These are phyloP conservation scores for Leptocoma aspasia DNA, from an alignment of 2,113 vertebrate species.

Conservation along the genomic window DNA sequence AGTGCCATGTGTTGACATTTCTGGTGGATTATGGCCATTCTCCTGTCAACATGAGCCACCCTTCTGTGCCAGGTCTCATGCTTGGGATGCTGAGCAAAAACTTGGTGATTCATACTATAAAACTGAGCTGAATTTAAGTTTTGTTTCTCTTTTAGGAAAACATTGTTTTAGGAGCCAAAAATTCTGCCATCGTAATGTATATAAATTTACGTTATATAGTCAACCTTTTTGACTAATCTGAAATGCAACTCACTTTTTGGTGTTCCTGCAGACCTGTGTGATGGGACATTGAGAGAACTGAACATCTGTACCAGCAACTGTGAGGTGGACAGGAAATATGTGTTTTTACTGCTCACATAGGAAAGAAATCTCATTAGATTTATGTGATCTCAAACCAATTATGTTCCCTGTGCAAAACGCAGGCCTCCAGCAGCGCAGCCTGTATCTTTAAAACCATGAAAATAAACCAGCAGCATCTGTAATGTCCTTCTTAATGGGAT, in stretches of 20 bases:
- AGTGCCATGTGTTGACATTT: not conserved
- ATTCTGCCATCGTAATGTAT: not conserved
- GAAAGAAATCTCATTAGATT: slow-evolving; percentile 21
- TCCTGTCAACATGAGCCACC: not conserved
- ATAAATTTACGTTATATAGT: not conserved
- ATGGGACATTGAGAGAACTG: not conserved
- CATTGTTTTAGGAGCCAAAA: not conserved
- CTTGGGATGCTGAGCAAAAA: not conserved
- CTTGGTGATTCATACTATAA: not conserved
- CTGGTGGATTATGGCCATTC: not conserved
- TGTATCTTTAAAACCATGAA: not conserved
- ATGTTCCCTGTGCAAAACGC: not conserved
- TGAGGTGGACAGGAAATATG: slow-evolving; percentile 6
- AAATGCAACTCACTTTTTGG: not conserved
- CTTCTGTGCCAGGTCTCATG: accelerated
- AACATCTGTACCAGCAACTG: not conserved
- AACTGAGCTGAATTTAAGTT: not conserved
- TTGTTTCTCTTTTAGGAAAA: not conserved
- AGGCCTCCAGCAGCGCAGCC: not conserved
- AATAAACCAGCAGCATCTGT: not conserved
- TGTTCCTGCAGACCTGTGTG: not conserved
- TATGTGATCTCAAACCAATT: not conserved
- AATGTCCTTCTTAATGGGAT: not conserved
- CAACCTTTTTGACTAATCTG: not conserved
- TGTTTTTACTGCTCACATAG: not conserved